These are phyloP conservation scores for Pristionchus entomophagus DNA, from an alignment of 2,888 invertebrate genomes.

Conservation along the genomic window DNA sequence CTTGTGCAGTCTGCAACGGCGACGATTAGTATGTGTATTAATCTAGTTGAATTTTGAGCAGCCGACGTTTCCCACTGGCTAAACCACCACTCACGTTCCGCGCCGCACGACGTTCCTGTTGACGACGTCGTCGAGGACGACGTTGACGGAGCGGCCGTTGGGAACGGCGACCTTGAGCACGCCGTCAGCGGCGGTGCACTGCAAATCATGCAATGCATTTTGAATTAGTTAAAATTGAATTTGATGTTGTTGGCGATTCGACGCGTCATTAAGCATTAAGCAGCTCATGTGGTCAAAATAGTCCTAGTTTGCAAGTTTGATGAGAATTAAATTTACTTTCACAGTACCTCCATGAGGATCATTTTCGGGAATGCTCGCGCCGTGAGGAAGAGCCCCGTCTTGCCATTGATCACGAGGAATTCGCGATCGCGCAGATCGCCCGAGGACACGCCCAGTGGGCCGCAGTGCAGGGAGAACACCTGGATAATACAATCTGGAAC, in stretches of 20 bases:
- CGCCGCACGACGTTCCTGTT: conserved; percentile 51
- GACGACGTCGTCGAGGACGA: conserved; percentile 53
- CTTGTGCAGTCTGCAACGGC: background rate
- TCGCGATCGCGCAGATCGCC: conserved; percentile 64
- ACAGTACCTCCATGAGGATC: conserved; percentile 58
- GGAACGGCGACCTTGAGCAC: conserved; percentile 51
- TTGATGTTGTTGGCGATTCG: too few species aligned
- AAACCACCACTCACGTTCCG: conserved; percentile 53
- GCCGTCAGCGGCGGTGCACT: conserved; percentile 52
- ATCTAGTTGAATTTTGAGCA: background rate
- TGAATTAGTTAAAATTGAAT: too few species aligned
- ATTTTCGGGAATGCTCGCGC: conserved; percentile 61
- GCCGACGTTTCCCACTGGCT: background rate
- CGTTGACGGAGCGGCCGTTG: conserved; percentile 45
- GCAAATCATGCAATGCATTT: too few species aligned
- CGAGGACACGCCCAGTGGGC: conserved; percentile 56
- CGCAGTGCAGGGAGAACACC: conserved; percentile 65
- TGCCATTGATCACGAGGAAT: conserved; percentile 64
- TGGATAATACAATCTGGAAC: too few species aligned
- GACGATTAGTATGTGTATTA: background rate
- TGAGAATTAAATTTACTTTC: background rate
- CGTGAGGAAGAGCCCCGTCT: conserved; percentile 56
- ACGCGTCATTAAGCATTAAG: too few species aligned
- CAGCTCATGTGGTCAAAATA: too few species aligned
- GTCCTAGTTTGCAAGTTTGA: too few species aligned